Evolutionary conservation across 2,797 vertebrate genomes (phyloP).

Genomic region (Squalus acanthias): DNA sequence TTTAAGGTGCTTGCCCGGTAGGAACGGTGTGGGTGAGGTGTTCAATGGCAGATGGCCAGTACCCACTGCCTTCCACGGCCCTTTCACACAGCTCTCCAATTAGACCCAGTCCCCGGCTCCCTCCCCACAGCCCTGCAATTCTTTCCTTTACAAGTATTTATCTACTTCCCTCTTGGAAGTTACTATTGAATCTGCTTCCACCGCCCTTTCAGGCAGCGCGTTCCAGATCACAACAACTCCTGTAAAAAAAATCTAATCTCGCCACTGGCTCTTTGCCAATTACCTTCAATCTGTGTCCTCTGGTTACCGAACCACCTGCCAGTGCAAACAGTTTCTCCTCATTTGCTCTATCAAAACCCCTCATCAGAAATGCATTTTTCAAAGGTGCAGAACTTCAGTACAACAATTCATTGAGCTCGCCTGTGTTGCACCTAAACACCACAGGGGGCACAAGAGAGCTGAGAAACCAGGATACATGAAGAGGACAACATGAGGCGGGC

Average conservation of each 20-base stretch:
- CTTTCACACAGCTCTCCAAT: background rate
- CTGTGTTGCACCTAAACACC: background rate
- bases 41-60: background rate
- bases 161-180: background rate
- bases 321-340: background rate
- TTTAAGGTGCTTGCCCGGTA: background rate
- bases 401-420: background rate
- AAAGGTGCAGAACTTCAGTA: background rate
- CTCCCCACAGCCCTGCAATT: background rate
- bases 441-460: background rate
- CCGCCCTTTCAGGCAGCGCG: background rate
- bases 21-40: background rate
- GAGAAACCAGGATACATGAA: background rate
- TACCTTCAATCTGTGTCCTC: background rate
- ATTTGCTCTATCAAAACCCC: background rate
- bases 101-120: background rate
- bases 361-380: background rate
- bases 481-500: background rate
- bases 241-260: background rate
- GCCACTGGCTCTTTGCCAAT: background rate
- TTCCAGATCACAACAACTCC: background rate
- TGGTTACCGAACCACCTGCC: background rate
- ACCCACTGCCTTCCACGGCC: background rate
- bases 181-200: background rate
- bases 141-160: background rate